Evolutionary conservation across 2,888 invertebrate species (phyloP).

Genomic region (Phyllotreta striolata): DNA sequence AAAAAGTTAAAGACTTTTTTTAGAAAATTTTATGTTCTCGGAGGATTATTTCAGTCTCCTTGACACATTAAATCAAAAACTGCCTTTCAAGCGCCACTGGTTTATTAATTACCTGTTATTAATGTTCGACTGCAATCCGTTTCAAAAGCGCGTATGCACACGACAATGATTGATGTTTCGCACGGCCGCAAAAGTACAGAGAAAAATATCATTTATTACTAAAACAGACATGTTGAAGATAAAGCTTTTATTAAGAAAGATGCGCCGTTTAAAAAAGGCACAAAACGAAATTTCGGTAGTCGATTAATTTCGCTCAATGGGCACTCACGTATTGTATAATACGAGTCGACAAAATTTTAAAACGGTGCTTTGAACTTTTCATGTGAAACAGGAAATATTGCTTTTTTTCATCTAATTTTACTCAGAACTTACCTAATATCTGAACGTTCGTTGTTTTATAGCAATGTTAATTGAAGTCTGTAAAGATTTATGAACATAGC

Average conservation of each 20-base stretch:
- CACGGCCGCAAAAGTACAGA: constrained; percentile 37
- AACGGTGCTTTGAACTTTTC: no score
- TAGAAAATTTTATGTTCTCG: no score
- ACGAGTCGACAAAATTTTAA: no score
- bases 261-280: no score
- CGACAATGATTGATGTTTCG: constrained; percentile 46
- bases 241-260: background rate
- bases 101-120: constrained; percentile 31
- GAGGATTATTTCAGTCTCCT: no score
- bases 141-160: constrained; percentile 36
- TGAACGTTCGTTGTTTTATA: constrained; percentile 2
- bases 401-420: no score
- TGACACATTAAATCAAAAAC: constrained; percentile 2
- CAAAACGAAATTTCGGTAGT: no score
- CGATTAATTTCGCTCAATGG: no score
- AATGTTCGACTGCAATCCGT: constrained; percentile 32
- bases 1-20: no score
- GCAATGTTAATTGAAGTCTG: constrained; percentile 5
- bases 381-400: no score
- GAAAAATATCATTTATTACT: constrained; percentile 43
- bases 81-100: constrained; percentile 19
- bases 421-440: no score
- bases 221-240: constrained; percentile 38
- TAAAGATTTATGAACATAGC: background rate
- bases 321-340: no score